Conservation (phyloP, 2,113 vertebrate species). For the Pao palembangensis region DNA sequence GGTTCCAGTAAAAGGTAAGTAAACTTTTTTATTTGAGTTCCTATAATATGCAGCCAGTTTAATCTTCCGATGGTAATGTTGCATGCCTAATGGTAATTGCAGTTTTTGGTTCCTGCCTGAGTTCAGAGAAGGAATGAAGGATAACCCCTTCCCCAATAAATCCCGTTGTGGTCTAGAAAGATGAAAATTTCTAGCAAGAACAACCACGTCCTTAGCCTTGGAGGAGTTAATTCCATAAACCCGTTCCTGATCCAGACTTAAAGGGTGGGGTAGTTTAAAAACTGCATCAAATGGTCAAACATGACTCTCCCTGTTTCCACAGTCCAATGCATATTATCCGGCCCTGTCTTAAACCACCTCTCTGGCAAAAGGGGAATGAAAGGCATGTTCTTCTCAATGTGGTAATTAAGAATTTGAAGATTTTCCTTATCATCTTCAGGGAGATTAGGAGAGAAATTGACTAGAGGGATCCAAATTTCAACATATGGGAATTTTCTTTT, state of each 20-base stretch:
- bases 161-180: not conserved
- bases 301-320: not conserved
- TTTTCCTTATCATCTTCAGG: not conserved
- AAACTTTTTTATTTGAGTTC: not conserved
- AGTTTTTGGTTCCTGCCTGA: not conserved
- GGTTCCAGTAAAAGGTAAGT: not conserved
- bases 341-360: not conserved
- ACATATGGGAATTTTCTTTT: not conserved
- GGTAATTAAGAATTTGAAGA: not conserved
- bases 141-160: not conserved
- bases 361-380: not conserved
- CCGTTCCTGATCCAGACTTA: not conserved
- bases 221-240: not conserved
- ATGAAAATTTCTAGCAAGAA: not conserved
- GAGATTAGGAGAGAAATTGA: not conserved
- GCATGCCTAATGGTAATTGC: not conserved
- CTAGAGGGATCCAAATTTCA: not conserved
- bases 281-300: not conserved
- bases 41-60: not conserved
- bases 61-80: not conserved
- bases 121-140: not conserved
- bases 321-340: not conserved
- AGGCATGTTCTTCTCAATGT: not conserved
- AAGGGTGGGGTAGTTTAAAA: no score
- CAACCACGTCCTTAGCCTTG: not conserved